Conservation (phyloP, 2,113 vertebrate species). For the Paralichthys olivaceus region DNA sequence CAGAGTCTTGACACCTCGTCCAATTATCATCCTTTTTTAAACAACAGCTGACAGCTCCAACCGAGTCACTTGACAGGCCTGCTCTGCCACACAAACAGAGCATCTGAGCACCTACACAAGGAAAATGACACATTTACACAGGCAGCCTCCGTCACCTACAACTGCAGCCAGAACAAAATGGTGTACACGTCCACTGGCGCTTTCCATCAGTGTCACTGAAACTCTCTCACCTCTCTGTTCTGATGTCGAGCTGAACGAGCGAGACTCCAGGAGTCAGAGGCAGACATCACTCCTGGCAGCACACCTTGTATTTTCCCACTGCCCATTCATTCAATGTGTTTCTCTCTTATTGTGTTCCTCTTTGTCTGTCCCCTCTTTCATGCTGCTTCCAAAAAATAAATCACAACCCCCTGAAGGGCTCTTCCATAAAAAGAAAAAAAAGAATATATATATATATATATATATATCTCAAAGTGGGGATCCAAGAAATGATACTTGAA, state of each 20-base stretch:
- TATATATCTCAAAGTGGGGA: neutral
- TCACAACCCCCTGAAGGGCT: conserved; percentile 24
- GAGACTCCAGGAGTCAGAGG: neutral
- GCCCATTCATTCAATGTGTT: conserved; percentile 34
- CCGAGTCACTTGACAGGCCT: conserved; percentile 46
- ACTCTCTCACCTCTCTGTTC: neutral
- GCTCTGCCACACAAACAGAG: conserved; percentile 22
- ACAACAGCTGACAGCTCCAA: conserved; percentile 42
- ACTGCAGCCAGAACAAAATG: conserved; percentile 9
- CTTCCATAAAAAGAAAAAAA: conserved; percentile 7
- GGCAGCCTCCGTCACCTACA: conserved; percentile 26
- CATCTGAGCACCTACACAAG: conserved; percentile 17
- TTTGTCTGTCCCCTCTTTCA: conserved; percentile 25
- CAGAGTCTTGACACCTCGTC: conserved; percentile 42
- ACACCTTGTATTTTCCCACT: conserved; percentile 43
- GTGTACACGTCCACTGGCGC: neutral
- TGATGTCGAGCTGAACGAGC: conserved; percentile 5
- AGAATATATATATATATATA: neutral
- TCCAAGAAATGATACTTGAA: conserved; percentile 26
- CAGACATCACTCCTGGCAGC: conserved; percentile 37
- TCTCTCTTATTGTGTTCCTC: conserved; percentile 46
- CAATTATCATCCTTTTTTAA: conserved; percentile 58
- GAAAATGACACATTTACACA: conserved; percentile 37
- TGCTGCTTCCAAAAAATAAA: conserved; percentile 46
- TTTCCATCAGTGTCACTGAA: conserved; percentile 24